These are phyloP conservation scores for Grammomys surdaster DNA, from an alignment of 2,113 vertebrate genomes.

Conservation along the genomic window DNA sequence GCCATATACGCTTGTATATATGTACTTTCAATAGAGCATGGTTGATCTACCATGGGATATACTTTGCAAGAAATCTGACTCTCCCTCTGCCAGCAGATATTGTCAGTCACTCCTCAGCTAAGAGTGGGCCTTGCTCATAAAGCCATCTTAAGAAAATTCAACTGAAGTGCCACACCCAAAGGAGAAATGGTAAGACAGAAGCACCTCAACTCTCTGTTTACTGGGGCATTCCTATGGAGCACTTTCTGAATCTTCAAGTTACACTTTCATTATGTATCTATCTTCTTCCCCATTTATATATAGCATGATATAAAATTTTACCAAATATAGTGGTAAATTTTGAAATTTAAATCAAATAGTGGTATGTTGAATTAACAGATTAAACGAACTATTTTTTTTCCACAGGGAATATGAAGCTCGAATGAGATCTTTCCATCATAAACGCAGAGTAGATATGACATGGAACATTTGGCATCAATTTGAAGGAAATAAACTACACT, in stretches of 20 bases:
- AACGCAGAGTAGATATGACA: not conserved
- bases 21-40: not conserved
- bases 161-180: no score
- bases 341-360: not conserved
- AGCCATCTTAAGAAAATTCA: not conserved
- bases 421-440: not conserved
- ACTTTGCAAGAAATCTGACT: not conserved
- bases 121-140: not conserved
- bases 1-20: not conserved
- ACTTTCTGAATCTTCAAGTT: not conserved
- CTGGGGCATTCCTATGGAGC: fast-evolving
- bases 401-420: not conserved
- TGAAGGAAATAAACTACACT: not conserved
- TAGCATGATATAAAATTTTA: not conserved
- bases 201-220: not conserved
- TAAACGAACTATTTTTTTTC: not conserved
- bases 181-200: no score
- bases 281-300: not conserved
- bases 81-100: not conserved
- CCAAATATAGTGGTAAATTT: not conserved
- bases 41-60: not conserved
- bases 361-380: not conserved
- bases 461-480: not conserved
- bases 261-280: fast-evolving
- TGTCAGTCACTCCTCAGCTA: not conserved